A percentile compares a stretch with the other conserved stretches of the same genome.
phyloP scores from a whole-genome alignment of 2,888 invertebrate genomes.

The Metellina segmentata region DNA sequence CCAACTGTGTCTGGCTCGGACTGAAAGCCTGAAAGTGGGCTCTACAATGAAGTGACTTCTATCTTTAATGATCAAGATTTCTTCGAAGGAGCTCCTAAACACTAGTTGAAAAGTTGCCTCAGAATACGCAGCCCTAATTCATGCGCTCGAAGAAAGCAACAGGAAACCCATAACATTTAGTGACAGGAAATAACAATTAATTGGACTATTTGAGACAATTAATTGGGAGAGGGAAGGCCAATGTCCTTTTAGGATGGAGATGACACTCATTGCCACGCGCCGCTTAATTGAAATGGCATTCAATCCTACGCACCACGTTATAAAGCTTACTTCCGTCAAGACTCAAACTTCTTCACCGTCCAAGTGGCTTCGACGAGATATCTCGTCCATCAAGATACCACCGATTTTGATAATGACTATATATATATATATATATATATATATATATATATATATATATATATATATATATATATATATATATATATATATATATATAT shows the following conservation, averaged over 20 bases:
- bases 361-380: too few relatives aligned
- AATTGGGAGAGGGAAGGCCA: conserved; percentile 61
- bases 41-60: too few relatives aligned
- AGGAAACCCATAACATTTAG: conserved; percentile 54
- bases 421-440: too few relatives aligned
- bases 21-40: too few relatives aligned
- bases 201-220: conserved; percentile 67
- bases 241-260: conserved; percentile 52
- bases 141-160: conserved; percentile 16
- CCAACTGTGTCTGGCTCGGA: too few relatives aligned
- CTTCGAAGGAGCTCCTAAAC: not conserved
- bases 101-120: conserved; percentile 10
- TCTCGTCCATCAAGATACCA: too few relatives aligned
- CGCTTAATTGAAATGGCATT: conserved; percentile 62
- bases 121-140: not conserved
- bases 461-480: too few relatives aligned
- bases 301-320: conserved; percentile 58
- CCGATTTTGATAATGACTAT: too few relatives aligned
- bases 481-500: too few relatives aligned
- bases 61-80: not conserved
- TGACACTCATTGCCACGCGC: conserved; percentile 68
- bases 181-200: conserved; percentile 68
- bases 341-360: not conserved
- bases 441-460: too few relatives aligned
- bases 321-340: not conserved